A percentile compares a stretch with the other conserved stretches of the same genome.
phyloP scores from a whole-genome alignment of 2,113 vertebrate genomes.

The Megaceryle torquata region DNA sequence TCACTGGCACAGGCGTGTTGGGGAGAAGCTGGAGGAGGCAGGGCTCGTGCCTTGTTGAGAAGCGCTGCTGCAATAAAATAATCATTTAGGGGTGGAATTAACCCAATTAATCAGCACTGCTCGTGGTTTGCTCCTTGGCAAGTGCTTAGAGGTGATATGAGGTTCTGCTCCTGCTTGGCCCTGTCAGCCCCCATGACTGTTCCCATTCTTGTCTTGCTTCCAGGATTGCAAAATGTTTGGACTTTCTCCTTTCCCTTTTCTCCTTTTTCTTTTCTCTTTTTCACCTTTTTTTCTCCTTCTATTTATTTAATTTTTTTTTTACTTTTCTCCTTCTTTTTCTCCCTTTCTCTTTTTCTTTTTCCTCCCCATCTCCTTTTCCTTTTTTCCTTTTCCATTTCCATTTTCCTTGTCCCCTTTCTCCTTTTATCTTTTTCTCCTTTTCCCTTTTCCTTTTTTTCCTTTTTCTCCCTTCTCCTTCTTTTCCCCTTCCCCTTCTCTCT shows the following conservation, averaged over 20 bases:
- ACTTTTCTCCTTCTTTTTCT: too few relatives aligned
- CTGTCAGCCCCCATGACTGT: fast-evolving
- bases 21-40: not conserved
- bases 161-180: not conserved
- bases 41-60: not conserved
- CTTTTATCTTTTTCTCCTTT: not conserved
- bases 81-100: constrained; percentile 39
- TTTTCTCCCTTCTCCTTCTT: fast-evolving
- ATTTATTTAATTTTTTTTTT: not conserved
- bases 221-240: not conserved
- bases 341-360: too few relatives aligned
- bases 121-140: not conserved
- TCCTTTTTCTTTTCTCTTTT: too few relatives aligned
- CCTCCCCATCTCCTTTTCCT: too few relatives aligned
- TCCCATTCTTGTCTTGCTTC: not conserved
- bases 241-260: not conserved
- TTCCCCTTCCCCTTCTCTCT: fast-evolving
- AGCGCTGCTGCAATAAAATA: not conserved
- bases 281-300: not conserved
- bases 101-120: not conserved
- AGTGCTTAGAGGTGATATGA: not conserved
- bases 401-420: too few relatives aligned
- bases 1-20: not conserved
- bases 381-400: fast-evolving
- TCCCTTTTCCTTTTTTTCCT: fast-evolving